Conservation (phyloP, 2,888 invertebrate genomes). For the Eledone cirrhosa region DNA sequence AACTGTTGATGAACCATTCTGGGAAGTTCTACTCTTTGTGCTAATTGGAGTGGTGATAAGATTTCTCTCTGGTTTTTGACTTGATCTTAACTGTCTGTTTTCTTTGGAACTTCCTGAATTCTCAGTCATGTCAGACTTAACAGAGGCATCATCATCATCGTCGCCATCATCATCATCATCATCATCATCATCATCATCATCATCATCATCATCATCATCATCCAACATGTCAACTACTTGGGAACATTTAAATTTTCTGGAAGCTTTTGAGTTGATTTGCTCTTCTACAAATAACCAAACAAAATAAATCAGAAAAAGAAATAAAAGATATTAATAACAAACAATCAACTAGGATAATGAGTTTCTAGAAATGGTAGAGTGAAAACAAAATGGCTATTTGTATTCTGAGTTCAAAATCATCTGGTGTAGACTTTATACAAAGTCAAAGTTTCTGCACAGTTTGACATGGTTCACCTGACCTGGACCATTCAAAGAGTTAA, state of each 20-base stretch:
- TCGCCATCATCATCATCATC: not conserved
- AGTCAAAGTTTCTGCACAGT: too few relatives aligned
- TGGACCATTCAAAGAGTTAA: too few relatives aligned
- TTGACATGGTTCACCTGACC: too few relatives aligned
- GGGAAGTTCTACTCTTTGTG: not conserved
- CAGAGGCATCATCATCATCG: not conserved
- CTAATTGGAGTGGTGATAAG: not conserved
- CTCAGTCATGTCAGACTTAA: not conserved
- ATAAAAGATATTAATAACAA: not conserved
- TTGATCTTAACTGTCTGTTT: not conserved
- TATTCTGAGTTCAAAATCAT: too few relatives aligned
- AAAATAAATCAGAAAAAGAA: not conserved
- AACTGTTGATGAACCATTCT: not conserved
- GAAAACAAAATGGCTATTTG: too few relatives aligned
- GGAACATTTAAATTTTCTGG: conserved; percentile 2
- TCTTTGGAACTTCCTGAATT: conserved; percentile 11
- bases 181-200: conserved; percentile 13
- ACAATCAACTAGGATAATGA: not conserved
- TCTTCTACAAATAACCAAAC: not conserved
- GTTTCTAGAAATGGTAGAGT: too few relatives aligned
- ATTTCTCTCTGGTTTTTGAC: not conserved
- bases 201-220: conserved; percentile 10
- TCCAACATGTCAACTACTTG: conserved; percentile 27
- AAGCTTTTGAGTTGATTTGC: not conserved
- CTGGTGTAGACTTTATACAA: too few relatives aligned